A percentile compares a stretch with the other conserved stretches of the same genome.
Conservation (phyloP, 2,113 vertebrate genomes). For the Thinocorus orbignyianus region DNA sequence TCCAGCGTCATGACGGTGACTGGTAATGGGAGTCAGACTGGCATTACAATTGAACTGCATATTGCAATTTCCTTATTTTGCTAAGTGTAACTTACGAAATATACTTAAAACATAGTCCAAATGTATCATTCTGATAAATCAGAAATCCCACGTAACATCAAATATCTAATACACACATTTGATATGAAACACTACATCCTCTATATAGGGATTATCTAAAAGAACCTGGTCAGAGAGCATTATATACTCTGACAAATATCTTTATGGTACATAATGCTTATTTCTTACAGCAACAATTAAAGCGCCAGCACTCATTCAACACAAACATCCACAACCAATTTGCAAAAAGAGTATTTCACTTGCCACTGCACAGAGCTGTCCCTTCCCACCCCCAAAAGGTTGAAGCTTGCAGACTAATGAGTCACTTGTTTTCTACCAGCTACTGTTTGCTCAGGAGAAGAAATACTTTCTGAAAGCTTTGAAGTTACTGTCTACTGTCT, state of each 20-base stretch:
- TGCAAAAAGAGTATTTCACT: not conserved
- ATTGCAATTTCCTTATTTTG: not conserved
- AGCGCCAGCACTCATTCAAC: not conserved
- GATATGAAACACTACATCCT: not conserved
- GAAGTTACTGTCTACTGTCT: not conserved
- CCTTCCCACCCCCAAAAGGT: not conserved
- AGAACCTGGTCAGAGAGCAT: not conserved
- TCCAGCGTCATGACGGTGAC: fast-evolving
- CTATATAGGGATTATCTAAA: not conserved
- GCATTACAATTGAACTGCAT: fast-evolving
- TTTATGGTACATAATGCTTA: not conserved
- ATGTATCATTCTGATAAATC: not conserved
- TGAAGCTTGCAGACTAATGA: not conserved
- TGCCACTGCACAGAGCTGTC: not conserved
- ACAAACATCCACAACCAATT: not conserved
- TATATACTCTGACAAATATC: not conserved
- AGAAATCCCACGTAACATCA: not conserved
- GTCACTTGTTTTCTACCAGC: not conserved
- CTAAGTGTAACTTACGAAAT: not conserved
- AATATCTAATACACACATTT: not conserved
- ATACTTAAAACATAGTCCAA: not conserved
- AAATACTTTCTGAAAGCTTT: not conserved
- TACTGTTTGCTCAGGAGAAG: not conserved
- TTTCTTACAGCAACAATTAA: not conserved
- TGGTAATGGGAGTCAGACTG: not conserved